Base-by-base conservation (phyloP, 2,113 vertebrate species). In the Crotalus tigris region DNA sequence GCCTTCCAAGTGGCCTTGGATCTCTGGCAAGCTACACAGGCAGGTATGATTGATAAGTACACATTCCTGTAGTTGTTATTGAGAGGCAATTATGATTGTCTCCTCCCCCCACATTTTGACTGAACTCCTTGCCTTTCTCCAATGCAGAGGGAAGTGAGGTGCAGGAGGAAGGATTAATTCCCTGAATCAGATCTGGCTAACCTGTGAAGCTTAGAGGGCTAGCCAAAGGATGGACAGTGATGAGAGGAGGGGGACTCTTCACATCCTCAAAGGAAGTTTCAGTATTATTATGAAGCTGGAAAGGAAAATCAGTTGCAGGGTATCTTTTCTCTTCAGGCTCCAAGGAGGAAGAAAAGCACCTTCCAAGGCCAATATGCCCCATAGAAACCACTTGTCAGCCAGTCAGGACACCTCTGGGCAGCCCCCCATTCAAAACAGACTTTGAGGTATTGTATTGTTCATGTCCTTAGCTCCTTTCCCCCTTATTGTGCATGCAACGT, bases 1-100 rank as follows among this genome's bases (percentile, higher is more conserved):
- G 99, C 99, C 49, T 99, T 99, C 94, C 98, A 98, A 96, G 97
- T 99, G 92, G 99, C 99, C 8, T 96, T 99, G 87, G 98, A 99
- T 95, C 97, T 98, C 91, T 99, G 98, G 98, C 98, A 99, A 96
- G 95, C 98, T 58, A 96, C 98, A 95, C 98, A 98, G 93, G 97
- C 98, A 97, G 98, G 98, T 98, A 54, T 11, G 26, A 26, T 7
- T n/a, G 7, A 81, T 81, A 81, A 17, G 33, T 81, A 21, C 17
- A 81, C 75, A 44, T 44, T 81, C n/a, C 17, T 81, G 33, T 21
- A 81, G 33, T 21, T 57, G 69, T 26, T 29, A 13, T 13, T 75
- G 24, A 44, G 81, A 39, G 15, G 81, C 39, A 46, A 2, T 26
- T 87, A 49, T 29, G 21, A 81, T 8, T 39, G 17, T 19, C 75